A percentile compares a stretch with the other conserved stretches of the same genome.
phyloP scores from a whole-genome alignment of 2,797 vertebrate genomes.

The Gadopsis marmoratus region DNA sequence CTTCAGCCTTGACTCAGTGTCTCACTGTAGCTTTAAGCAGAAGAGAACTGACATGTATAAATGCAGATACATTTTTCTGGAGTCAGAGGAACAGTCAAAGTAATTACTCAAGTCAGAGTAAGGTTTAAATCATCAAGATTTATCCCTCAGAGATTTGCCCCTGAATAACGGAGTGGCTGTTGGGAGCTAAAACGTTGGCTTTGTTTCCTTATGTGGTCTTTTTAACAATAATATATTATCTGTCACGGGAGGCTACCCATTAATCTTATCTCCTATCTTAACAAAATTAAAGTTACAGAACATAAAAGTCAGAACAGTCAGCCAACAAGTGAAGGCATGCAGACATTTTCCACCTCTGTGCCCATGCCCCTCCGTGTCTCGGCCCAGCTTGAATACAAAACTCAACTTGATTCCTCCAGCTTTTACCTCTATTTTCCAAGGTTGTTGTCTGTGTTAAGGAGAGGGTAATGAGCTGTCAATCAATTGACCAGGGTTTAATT shows the following conservation, averaged over 20 bases:
- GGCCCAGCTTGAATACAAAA: slow-evolving; percentile 11
- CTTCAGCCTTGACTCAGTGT: slow-evolving; percentile 28
- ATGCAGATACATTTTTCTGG: no score
- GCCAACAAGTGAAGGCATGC: slow-evolving; percentile 13
- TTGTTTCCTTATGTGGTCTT: slow-evolving; percentile 32
- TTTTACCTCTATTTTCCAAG: slow-evolving; percentile 60
- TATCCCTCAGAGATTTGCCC: slow-evolving; percentile 40
- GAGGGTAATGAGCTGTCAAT: slow-evolving; percentile 78
- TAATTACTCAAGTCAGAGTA: slow-evolving; percentile 41
- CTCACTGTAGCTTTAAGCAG: not conserved
- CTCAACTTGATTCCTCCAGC: slow-evolving; percentile 12
- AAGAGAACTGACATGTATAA: not conserved
- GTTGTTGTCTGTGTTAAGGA: slow-evolving; percentile 69
- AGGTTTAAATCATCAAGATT: slow-evolving; percentile 45
- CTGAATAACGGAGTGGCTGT: slow-evolving; percentile 43
- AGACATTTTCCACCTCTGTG: slow-evolving; percentile 18
- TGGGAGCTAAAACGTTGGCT: slow-evolving; percentile 31
- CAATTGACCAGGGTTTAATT: slow-evolving; percentile 67
- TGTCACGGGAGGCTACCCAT: slow-evolving; percentile 46
- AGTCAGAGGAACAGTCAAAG: slow-evolving; percentile 16
- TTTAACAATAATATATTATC: slow-evolving; percentile 40
- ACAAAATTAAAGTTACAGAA: slow-evolving; percentile 42
- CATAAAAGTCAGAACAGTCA: slow-evolving; percentile 33
- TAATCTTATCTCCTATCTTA: slow-evolving; percentile 56
- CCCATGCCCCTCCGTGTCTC: not conserved